These are phyloP conservation scores for Pseudomyrmex pallidus DNA, from an alignment of 1,140 invertebrate genomes.

Conservation along the genomic window DNA sequence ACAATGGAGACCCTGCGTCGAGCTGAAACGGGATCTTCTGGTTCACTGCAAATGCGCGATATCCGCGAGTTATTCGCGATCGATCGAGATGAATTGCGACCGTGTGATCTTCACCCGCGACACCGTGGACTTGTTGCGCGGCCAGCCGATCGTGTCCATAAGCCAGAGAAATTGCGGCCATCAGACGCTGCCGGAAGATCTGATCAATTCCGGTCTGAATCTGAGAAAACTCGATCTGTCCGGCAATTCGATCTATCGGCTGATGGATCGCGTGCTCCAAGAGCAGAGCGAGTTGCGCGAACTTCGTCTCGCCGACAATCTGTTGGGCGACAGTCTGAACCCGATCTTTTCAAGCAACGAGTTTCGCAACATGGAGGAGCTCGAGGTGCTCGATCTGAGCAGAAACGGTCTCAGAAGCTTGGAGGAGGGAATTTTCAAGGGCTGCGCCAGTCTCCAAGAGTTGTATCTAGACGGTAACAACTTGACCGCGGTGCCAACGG, in stretches of 20 bases:
- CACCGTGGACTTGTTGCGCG: slow-evolving; percentile 89
- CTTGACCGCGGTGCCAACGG: slow-evolving; percentile 89
- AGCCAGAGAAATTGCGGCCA: slow-evolving; percentile 91
- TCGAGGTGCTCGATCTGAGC: slow-evolving; percentile 91
- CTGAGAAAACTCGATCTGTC: slow-evolving; percentile 92
- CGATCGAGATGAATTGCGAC: slow-evolving; percentile 92
- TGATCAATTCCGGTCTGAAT: slow-evolving; percentile 86
- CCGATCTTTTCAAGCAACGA: slow-evolving; percentile 95
- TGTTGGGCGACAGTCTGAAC: slow-evolving; percentile 94
- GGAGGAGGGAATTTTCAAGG: slow-evolving; percentile 94
- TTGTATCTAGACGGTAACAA: slow-evolving; percentile 93
- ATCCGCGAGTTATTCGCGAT: slow-evolving; percentile 73
- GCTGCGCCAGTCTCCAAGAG: slow-evolving; percentile 92
- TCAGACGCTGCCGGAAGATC: slow-evolving; percentile 89
- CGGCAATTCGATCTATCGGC: slow-evolving; percentile 91
- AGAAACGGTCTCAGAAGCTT: slow-evolving; percentile 92
- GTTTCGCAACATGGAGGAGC: slow-evolving; percentile 90
- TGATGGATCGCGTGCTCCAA: slow-evolving; percentile 91
- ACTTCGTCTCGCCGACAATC: slow-evolving; percentile 91
- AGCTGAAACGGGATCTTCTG: slow-evolving; percentile 88
- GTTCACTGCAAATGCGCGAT: slow-evolving; percentile 87
- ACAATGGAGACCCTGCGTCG: slow-evolving; percentile 87
- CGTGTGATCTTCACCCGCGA: slow-evolving; percentile 92
- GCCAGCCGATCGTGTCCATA: slow-evolving; percentile 91
- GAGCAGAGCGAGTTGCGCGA: slow-evolving; percentile 89